A percentile compares a stretch with the other conserved stretches of the same genome.
These are phyloP conservation scores for Bembecia ichneumoniformis DNA, from an alignment of 2,888 invertebrate species.

Conservation along the genomic window DNA sequence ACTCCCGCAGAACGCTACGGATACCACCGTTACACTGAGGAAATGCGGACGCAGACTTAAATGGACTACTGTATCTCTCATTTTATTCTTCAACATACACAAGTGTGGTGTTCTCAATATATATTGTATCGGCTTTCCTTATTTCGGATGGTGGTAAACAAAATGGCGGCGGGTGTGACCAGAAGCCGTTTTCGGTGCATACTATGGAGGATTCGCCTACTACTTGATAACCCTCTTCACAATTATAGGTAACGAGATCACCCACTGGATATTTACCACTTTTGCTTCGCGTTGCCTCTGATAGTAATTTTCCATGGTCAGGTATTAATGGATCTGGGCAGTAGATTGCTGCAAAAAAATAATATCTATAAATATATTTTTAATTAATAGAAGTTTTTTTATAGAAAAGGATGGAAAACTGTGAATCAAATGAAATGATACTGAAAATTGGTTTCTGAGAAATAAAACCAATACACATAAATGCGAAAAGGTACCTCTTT, in stretches of 20 bases:
- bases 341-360: conserved; percentile 77
- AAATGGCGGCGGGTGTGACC: conserved; percentile 89
- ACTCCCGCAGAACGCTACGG: no score
- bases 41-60: no score
- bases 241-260: conserved; percentile 82
- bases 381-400: not conserved
- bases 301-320: conserved; percentile 74
- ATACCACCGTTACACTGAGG: no score
- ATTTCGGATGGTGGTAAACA: conserved; percentile 69
- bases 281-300: conserved; percentile 29
- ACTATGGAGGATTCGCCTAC: conserved; percentile 86
- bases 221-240: conserved; percentile 35
- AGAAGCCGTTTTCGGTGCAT: conserved; percentile 89
- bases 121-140: conserved; percentile 47
- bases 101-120: conserved; percentile 52
- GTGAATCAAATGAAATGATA: no score
- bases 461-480: no score
- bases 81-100: conserved; percentile 43
- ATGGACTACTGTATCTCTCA: not conserved
- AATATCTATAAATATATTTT: not conserved
- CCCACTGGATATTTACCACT: conserved; percentile 82
- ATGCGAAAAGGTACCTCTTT: no score
- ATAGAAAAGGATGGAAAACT: no score
- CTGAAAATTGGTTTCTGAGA: no score
- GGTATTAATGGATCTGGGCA: conserved; percentile 84